Percentiles rank a stretch among this genome's conserved stretches.
Evolutionary conservation across 2,888 invertebrate genomes (phyloP).

Genomic region (Himalopsyche kuldschensis): DNA sequence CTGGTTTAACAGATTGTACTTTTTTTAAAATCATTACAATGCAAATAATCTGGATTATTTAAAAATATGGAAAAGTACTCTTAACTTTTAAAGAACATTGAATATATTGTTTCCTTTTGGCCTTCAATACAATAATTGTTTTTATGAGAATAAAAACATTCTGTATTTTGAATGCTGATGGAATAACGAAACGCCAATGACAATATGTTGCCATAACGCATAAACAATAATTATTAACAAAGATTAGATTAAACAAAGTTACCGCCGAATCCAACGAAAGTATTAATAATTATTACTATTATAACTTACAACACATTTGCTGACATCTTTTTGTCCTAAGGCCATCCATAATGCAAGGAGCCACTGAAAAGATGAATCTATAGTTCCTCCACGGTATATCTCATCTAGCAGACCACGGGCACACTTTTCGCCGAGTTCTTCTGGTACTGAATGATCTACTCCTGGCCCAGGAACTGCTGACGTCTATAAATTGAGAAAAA

Average conservation of each 20-base stretch:
- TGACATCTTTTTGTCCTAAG: slow-evolving; percentile 90
- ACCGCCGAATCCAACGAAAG: too few species aligned
- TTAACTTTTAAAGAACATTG: too few species aligned
- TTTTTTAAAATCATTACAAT: too few species aligned
- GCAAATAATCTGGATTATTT: too few species aligned
- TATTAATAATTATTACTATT: not conserved
- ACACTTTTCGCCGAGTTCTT: slow-evolving; percentile 85
- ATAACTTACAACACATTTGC: slow-evolving; percentile 65
- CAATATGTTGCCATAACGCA: not conserved
- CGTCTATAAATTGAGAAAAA: slow-evolving; percentile 45
- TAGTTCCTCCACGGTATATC: slow-evolving; percentile 87
- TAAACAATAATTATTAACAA: not conserved
- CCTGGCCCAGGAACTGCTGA: slow-evolving; percentile 53
- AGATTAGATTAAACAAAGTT: too few species aligned
- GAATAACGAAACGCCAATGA: not conserved
- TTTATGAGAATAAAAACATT: too few species aligned
- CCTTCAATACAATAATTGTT: too few species aligned
- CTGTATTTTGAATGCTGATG: too few species aligned
- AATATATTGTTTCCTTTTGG: too few species aligned
- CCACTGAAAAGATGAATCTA: slow-evolving; percentile 87
- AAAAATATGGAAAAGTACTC: too few species aligned
- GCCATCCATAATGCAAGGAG: slow-evolving; percentile 90
- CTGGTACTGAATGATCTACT: slow-evolving; percentile 74
- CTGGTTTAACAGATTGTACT: too few species aligned
- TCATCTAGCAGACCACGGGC: slow-evolving; percentile 85